Base-by-base conservation (phyloP, 1,140 invertebrate species). In the Apis dorsata region DNA sequence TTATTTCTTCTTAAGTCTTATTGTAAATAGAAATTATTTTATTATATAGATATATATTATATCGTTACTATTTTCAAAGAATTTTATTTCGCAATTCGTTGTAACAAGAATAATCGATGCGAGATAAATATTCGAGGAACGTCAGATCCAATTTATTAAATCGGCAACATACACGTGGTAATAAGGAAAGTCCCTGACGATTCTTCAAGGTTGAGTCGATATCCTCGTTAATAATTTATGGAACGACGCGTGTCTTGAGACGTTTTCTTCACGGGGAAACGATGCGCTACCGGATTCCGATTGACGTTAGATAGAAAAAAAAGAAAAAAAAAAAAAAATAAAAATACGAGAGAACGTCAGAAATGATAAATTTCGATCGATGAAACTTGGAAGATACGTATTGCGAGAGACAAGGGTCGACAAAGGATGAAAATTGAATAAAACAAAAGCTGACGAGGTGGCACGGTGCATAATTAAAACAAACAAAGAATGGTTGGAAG, bases 401-500 rank as follows among this genome's bases (percentile, higher is more conserved):
- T 53, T 24, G 13, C 55, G 44, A 34, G n/a, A 44, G 24, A n/a
- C 34, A 34, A 79, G 86, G 55, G 34, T 73, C 51, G 57, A 44
- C 28, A 24, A 44, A 59, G 65, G 44, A 5, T 21, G 60, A n/a
- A 62, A 86, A 63, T 63, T 63, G 24, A 8, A 84, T 59, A 51
- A 76, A 57, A 70, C 59, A 66, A 60, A 79, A 80, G 17, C 7
- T 21, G 57, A 28, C 55, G 60, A 78, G 55, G 13, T 69, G 66
- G 59, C 44, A 5, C 5, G 44, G 28, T 75, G 88, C 86, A 88
- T 92, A 92, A 92, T 92, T 92, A 92, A 93, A 92, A 92, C 91
- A 92, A 93, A 92, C 91, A 92, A 92, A 91, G 87, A 83, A 75
- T 74, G 81, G 87, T 91, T 70, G 89, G 89, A 88, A 87, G 86